A percentile compares a stretch with the other conserved stretches of the same genome.
These are phyloP conservation scores for Poecilia picta DNA, from an alignment of 2,797 vertebrate species.

Conservation along the genomic window DNA sequence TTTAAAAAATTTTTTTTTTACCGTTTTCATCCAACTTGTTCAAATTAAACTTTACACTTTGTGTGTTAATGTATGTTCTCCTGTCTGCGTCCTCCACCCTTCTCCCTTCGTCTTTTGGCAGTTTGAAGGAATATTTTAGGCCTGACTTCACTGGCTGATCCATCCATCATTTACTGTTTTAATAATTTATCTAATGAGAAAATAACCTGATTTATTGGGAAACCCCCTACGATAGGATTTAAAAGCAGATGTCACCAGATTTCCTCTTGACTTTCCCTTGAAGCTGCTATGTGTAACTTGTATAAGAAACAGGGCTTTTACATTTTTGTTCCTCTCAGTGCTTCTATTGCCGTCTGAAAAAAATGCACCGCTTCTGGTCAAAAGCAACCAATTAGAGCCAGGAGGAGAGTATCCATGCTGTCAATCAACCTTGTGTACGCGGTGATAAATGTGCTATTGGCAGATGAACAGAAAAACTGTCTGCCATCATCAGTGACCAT, in stretches of 20 bases:
- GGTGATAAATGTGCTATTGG: too few species aligned
- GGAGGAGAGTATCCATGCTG: too few species aligned
- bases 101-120: background rate
- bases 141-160: background rate
- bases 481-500: too few species aligned
- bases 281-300: background rate
- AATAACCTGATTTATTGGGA: background rate
- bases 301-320: too few species aligned
- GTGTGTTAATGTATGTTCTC: background rate
- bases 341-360: too few species aligned
- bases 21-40: slow-evolving; percentile 1
- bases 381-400: too few species aligned
- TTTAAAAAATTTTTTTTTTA: too few species aligned
- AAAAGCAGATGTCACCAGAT: background rate
- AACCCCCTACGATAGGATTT: background rate
- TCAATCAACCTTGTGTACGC: too few species aligned
- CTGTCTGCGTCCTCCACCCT: background rate
- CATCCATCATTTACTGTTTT: background rate
- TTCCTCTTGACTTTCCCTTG: background rate
- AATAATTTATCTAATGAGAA: background rate
- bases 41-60: background rate
- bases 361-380: too few species aligned
- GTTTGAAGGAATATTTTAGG: background rate
- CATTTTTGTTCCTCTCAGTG: too few species aligned
- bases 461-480: too few species aligned